Conservation (phyloP, 2,797 vertebrate genomes). For the Eremophila alpestris region DNA sequence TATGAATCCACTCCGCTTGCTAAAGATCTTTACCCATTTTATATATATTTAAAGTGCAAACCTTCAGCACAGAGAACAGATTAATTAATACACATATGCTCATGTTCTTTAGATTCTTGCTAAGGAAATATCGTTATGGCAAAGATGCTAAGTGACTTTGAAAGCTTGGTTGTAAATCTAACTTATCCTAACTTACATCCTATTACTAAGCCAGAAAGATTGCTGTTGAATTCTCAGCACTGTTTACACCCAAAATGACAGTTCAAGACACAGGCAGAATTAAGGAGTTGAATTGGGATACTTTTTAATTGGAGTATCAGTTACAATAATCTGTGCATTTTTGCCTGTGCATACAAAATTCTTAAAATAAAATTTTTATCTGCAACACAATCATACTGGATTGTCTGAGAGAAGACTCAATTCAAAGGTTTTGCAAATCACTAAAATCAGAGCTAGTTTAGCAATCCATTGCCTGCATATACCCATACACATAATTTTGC, state of each 20-base stretch:
- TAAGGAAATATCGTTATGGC: neutral
- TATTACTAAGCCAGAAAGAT: neutral
- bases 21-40: neutral
- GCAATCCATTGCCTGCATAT: neutral
- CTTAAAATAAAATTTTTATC: neutral
- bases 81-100: neutral
- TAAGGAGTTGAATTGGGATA: neutral
- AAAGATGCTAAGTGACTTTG: conserved; percentile 15
- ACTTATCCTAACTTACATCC: neutral
- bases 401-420: neutral
- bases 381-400: neutral
- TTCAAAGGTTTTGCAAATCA: neutral
- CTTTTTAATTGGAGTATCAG: neutral
- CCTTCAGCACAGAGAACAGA: neutral
- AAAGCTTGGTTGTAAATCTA: conserved; percentile 17
- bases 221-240: neutral
- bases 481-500: neutral
- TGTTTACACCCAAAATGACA: neutral
- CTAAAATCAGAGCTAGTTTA: neutral
- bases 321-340: neutral
- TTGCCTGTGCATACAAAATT: neutral
- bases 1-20: neutral
- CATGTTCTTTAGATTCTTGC: neutral
- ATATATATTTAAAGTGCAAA: neutral
- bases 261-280: neutral